Evolutionary conservation across 2,797 vertebrate species (phyloP).

Genomic region (Bradypus variegatus): DNA sequence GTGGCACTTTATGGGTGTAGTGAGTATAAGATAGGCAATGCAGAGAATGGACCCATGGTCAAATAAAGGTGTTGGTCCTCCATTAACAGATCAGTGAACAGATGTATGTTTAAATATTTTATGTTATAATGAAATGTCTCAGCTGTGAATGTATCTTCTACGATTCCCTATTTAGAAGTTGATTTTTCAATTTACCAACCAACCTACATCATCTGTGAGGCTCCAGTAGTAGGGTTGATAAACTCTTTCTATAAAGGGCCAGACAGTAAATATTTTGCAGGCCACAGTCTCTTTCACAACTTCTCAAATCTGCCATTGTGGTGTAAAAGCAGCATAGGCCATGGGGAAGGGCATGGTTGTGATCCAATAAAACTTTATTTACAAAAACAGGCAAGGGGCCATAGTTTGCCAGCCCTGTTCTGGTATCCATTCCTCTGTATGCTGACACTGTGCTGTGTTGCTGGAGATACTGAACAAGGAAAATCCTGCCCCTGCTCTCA

Average conservation of each 20-base stretch:
- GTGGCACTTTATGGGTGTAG: background rate
- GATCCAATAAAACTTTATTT: background rate
- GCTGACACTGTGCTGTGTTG: background rate
- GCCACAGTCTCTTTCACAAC: background rate
- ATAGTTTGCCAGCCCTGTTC: background rate
- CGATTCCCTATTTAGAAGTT: background rate
- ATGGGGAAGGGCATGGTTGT: background rate
- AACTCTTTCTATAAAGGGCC: background rate
- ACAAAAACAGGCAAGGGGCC: background rate
- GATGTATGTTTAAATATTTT: background rate
- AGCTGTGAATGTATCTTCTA: background rate
- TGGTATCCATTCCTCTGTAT: background rate
- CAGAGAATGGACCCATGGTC: background rate
- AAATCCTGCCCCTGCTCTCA: background rate
- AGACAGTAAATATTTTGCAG: background rate
- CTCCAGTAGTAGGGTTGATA: background rate
- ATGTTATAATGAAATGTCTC: background rate
- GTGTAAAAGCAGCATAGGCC: background rate
- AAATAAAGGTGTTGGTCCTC: background rate
- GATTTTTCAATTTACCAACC: background rate
- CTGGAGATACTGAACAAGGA: background rate
- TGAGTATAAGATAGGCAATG: background rate
- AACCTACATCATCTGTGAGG: background rate
- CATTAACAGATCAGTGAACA: background rate
- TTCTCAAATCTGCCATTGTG: background rate